A percentile compares a stretch with the other conserved stretches of the same genome.
These are phyloP conservation scores for Pantelozetes paolii DNA, from an alignment of 2,888 invertebrate species.

Conservation along the genomic window DNA sequence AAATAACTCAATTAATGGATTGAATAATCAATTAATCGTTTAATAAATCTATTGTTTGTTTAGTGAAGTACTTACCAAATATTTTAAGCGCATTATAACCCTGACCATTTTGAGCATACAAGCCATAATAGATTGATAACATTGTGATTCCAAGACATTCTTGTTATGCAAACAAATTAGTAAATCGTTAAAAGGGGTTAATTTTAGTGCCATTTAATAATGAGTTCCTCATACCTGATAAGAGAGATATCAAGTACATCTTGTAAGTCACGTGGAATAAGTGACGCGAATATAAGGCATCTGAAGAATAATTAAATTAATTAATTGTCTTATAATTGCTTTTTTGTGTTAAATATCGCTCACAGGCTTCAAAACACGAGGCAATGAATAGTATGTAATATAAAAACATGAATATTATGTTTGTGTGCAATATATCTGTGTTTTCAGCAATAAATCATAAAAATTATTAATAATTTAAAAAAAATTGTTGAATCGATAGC, in stretches of 20 bases:
- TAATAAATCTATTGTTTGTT: not conserved
- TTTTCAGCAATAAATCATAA: no score
- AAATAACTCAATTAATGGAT: no score
- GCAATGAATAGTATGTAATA: constrained; percentile 69
- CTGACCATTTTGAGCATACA: constrained; percentile 70
- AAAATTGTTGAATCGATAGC: not conserved
- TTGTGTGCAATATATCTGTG: constrained; percentile 76
- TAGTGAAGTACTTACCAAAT: constrained; percentile 52
- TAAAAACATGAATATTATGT: constrained; percentile 68
- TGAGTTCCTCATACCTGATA: constrained; percentile 48
- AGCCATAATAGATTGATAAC: constrained; percentile 67
- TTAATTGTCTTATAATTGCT: not conserved
- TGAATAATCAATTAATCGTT: no score
- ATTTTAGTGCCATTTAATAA: not conserved
- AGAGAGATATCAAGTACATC: constrained; percentile 68
- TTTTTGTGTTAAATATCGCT: constrained; percentile 45
- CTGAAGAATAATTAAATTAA: constrained; percentile 51
- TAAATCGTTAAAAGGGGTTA: not conserved
- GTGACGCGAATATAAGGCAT: constrained; percentile 71
- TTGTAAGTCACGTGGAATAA: constrained; percentile 83
- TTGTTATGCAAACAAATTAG: not conserved
- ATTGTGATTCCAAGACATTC: constrained; percentile 66
- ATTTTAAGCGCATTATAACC: constrained; percentile 57
- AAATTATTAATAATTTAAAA: not conserved
- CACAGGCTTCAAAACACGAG: constrained; percentile 65